These are phyloP conservation scores for Pampusana beccarii DNA, from an alignment of 2,113 vertebrate genomes.

Conservation along the genomic window DNA sequence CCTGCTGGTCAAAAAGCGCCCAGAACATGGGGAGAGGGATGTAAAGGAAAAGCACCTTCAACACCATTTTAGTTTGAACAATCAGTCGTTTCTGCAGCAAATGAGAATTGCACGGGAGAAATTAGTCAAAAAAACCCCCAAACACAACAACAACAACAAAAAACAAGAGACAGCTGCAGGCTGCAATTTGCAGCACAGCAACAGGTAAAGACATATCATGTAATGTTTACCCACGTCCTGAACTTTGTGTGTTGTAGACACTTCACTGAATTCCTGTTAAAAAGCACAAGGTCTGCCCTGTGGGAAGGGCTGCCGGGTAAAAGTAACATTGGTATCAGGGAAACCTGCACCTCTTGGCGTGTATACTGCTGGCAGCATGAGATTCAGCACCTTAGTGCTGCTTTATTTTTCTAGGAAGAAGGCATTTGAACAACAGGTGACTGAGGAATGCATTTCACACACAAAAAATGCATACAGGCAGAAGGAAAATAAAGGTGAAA, in stretches of 20 bases:
- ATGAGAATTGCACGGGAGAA: background rate
- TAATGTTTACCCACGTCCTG: background rate
- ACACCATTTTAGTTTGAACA: constrained; percentile 90
- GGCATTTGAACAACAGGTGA: accelerated
- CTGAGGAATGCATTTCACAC: background rate
- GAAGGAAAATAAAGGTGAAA: background rate
- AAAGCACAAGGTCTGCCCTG: background rate
- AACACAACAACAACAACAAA: too few relatives aligned
- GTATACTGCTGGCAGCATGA: background rate
- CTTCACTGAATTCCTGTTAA: background rate
- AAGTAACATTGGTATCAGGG: background rate
- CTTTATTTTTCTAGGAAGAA: background rate
- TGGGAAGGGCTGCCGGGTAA: background rate
- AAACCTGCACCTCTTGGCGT: background rate
- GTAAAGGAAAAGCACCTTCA: constrained; percentile 91
- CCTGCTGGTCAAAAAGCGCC: constrained; percentile 97
- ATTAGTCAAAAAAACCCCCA: background rate
- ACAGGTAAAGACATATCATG: background rate
- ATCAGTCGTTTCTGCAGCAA: constrained; percentile 87
- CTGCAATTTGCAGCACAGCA: background rate
- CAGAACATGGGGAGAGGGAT: constrained; percentile 98
- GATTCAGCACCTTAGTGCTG: background rate
- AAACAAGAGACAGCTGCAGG: background rate
- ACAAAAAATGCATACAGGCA: background rate
- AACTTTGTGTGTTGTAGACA: background rate